Base-by-base conservation (phyloP, 2,113 vertebrate species). In the Physeter macrocephalus region DNA sequence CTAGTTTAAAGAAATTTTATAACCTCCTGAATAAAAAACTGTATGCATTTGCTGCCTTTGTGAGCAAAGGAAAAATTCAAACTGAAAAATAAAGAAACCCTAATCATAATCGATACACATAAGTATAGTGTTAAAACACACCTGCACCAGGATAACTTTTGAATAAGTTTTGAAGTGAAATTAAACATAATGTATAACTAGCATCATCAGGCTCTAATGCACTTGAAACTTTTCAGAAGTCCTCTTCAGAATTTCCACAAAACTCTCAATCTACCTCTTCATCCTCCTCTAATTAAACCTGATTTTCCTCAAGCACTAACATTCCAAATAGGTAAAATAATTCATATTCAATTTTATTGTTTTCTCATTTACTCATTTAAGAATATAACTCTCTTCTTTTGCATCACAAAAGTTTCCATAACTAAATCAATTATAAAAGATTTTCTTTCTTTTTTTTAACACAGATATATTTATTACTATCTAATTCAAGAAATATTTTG, bases 241-340 rank as follows among this genome's bases (percentile, higher is more conserved):
- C 36, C 54, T 84, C 93, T 90, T 62, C 36, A 90, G 77, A 94
- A 87, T 93, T 96, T 90, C 67, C 39, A 66, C 25, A 90, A 90
- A 93, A 90, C 62, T 97, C 41, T 94, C 77, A 83, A 23, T 86
- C 29, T 93, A 75, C 15, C 41, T 80, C 34, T 83, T 92, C 27
- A 87, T 57, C 31, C 25, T 93, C 36, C 18, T 41, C 43, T 92
- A 86, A 89, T 69, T 85, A 96, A 86, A 86, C 11, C 23, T 69
- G 20, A 89, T 96, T 93, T 95, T 57, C 74, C 52, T 89, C 52
- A 97, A 93, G 64, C 52, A 84, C 21, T 85, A 91, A 15, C 18
- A 88, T 88, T 57, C 27, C 14, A 93, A 93, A 80, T 83, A 84
- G 17, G 72, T 80, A 90, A 87, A 61, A 93, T 72, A 90, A 61